phyloP scores from a whole-genome alignment of 2,797 vertebrate species.

The Threskiornis aethiopicus region DNA sequence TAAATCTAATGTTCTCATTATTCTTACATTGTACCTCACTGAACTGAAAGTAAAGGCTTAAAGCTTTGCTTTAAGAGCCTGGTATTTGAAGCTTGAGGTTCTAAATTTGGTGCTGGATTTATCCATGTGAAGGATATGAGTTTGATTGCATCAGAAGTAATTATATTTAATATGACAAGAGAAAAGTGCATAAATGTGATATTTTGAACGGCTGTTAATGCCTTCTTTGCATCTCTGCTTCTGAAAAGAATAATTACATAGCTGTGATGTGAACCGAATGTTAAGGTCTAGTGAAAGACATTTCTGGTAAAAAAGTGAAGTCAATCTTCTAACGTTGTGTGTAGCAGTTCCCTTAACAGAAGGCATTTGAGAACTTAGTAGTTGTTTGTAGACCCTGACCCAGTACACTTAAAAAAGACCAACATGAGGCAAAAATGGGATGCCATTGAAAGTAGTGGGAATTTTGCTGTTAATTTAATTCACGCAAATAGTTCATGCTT shows the following conservation, averaged over 20 bases:
- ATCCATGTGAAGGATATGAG: constrained; percentile 1
- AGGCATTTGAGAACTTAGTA: background rate
- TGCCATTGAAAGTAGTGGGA: background rate
- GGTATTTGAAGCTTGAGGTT: background rate
- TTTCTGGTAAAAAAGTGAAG: background rate
- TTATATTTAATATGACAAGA: constrained; percentile 52
- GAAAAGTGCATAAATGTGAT: constrained; percentile 38
- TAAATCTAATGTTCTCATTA: background rate
- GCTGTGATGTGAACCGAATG: background rate
- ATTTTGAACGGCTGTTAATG: constrained; percentile 23
- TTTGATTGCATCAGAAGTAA: constrained; percentile 58
- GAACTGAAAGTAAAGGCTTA: background rate
- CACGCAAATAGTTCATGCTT: background rate
- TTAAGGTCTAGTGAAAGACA: background rate
- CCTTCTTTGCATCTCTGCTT: constrained; percentile 30
- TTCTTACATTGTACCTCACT: background rate
- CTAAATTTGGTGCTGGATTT: constrained; percentile 49
- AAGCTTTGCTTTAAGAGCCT: background rate
- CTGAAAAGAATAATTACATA: constrained; percentile 27
- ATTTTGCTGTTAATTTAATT: background rate
- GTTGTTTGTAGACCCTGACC: background rate
- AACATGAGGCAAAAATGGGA: background rate
- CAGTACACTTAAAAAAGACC: background rate
- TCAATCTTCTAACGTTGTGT: background rate
- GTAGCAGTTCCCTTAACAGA: background rate